phyloP scores from a whole-genome alignment of 2,113 vertebrate genomes.

The Cottus gobio region DNA sequence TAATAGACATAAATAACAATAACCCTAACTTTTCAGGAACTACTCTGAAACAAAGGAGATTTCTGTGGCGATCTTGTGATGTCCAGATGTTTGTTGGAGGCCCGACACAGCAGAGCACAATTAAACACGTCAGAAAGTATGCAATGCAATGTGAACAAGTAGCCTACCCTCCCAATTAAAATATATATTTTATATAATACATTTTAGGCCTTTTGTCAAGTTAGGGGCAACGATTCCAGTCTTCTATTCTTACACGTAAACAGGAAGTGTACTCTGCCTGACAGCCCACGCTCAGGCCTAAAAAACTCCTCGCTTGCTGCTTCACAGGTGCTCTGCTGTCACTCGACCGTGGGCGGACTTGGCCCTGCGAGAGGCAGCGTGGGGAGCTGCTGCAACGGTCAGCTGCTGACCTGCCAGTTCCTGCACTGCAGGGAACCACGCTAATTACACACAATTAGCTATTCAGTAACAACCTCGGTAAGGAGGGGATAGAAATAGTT shows the following conservation, averaged over 20 bases:
- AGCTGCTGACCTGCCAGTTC: conserved; percentile 54
- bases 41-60: not conserved
- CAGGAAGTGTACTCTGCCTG: not conserved
- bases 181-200: no score
- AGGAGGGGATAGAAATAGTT: not conserved
- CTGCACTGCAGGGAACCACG: conserved; percentile 22
- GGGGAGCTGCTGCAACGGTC: conserved; percentile 44
- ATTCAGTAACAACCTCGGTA: conserved; percentile 1
- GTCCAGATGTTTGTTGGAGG: not conserved
- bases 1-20: not conserved
- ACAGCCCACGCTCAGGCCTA: conserved; percentile 10
- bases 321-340: conserved; percentile 51
- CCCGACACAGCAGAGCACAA: not conserved
- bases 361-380: conserved; percentile 31
- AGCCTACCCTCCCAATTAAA: not conserved
- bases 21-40: no score
- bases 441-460: conserved; percentile 46
- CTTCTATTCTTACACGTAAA: not conserved
- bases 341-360: conserved; percentile 30
- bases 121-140: not conserved
- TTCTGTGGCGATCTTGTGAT: not conserved
- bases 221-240: not conserved
- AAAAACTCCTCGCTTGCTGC: not conserved
- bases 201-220: no score
- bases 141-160: not conserved